phyloP scores from a whole-genome alignment of 2,113 vertebrate genomes.

The Gila orcuttii region DNA sequence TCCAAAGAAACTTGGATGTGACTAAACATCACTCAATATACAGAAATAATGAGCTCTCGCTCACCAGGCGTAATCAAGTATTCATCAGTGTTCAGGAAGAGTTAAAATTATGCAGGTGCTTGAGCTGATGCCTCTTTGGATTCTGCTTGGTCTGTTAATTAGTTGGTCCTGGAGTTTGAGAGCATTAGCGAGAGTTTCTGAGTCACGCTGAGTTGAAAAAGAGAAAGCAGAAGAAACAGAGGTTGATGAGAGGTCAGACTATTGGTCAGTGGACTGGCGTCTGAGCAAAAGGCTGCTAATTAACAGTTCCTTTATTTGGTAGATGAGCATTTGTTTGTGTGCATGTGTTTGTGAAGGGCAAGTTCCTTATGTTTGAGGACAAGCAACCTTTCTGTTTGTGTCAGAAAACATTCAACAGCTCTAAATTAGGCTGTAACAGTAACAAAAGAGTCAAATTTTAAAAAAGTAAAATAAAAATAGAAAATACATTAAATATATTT shows the following conservation, averaged over 20 bases:
- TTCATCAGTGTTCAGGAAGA: conserved; percentile 4
- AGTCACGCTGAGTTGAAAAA: background rate
- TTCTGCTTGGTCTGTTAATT: background rate
- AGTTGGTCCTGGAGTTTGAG: background rate
- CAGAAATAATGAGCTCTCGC: background rate
- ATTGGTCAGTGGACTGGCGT: background rate
- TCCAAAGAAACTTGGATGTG: background rate
- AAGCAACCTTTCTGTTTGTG: background rate
- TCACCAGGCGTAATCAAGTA: background rate
- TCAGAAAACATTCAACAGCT: background rate
- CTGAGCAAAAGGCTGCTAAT: conserved; percentile 22
- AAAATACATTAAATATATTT: background rate
- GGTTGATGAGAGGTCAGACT: background rate
- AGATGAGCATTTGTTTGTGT: background rate
- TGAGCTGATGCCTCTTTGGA: background rate
- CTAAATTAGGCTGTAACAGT: background rate
- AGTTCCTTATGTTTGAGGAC: background rate
- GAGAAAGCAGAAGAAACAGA: background rate
- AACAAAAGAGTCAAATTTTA: background rate
- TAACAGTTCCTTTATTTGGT: conserved; percentile 6
- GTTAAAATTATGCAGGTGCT: conserved; percentile 18
- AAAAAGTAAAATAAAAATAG: background rate
- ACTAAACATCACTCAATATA: conserved; percentile 13
- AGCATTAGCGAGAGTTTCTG: background rate
- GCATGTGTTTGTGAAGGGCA: conserved; percentile 7